Evolutionary conservation across 2,797 vertebrate genomes (phyloP), one percentile per base, ranked within the genome.

Genomic region (Sparidentex hasta): DNA sequence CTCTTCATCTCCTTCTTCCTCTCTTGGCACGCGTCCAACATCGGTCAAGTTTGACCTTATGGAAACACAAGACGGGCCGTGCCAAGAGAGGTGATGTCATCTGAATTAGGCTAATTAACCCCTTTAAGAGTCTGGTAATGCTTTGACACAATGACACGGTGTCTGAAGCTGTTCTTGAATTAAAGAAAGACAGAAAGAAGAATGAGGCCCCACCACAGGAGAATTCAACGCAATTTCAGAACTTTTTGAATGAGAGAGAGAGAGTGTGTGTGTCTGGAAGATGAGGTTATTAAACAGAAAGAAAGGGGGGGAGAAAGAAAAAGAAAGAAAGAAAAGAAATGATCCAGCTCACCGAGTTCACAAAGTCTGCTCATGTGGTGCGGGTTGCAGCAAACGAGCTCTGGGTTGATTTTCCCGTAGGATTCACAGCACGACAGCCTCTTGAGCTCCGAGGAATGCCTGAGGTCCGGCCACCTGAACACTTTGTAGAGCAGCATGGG

Each of bases 401-500:
- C 98, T 74, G 97, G 92, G 95, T 97, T 97, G 85, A 93, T 94
- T 92, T 97, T 97, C 92, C 97, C 94, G 92, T 98, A 98, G 80
- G 97, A 97, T 95, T 99, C 97, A 95, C 98, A 99, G 97, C 96
- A 96, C 88, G 95, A 96, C 80, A 99, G 94, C 94, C 98, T 95
- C 96, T 99, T 99, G 80, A 98, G 93, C 94, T 99, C 96, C 89
- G 98, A 96, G 93, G 95, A 96, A 94, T 97, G 97, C 91, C 96
- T 95, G 93, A 99, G 97, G 93, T 99, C 98, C 90, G 98, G 97
- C 98, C 98, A 99, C 93, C 98, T 94, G 96, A 98, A 99, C 95
- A 99, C 96, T 94, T 97, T 98, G 93, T 96, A 97, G 89, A 99
- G 96, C 94, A 99, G 96, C 95, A 98, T 89, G 43, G 97, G 97